These are phyloP conservation scores for Lymantria dispar DNA, from an alignment of 2,888 invertebrate genomes.

Conservation along the genomic window DNA sequence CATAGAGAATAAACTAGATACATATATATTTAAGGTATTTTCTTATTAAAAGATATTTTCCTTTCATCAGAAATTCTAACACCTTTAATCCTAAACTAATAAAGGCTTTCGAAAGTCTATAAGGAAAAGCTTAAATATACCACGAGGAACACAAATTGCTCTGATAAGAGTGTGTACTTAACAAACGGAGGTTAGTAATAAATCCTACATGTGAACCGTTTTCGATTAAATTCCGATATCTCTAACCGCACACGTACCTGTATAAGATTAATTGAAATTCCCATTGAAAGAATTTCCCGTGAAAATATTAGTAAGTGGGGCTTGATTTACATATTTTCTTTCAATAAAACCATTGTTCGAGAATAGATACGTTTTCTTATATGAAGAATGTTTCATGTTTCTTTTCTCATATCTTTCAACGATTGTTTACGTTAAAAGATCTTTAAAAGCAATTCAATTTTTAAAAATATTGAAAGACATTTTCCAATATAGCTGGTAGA, in stretches of 20 bases:
- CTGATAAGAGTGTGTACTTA: background rate
- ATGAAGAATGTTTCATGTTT: too few species aligned
- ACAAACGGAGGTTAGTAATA: conserved; percentile 2
- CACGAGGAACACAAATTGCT: conserved; percentile 2
- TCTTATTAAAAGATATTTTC: background rate
- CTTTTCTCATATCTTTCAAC: too few species aligned
- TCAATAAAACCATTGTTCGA: too few species aligned
- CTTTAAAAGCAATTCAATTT: background rate
- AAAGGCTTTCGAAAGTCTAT: conserved; percentile 1
- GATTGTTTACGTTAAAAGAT: too few species aligned
- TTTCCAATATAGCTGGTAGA: background rate
- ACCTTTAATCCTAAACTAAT: conserved; percentile 3
- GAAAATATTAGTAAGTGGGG: background rate
- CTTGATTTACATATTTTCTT: too few species aligned
- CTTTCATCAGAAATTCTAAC: background rate
- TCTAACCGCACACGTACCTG: background rate
- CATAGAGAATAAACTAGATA: too few species aligned
- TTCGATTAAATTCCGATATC: conserved; percentile 8
- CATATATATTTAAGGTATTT: too few species aligned
- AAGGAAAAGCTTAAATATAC: conserved; percentile 2
- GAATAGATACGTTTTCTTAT: too few species aligned
- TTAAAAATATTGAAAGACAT: background rate
- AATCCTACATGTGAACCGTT: conserved; percentile 6
- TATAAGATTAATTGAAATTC: background rate
- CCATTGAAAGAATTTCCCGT: background rate